phyloP scores from a whole-genome alignment of 2,888 invertebrate species.

The Trissoscelio sp. region DNA sequence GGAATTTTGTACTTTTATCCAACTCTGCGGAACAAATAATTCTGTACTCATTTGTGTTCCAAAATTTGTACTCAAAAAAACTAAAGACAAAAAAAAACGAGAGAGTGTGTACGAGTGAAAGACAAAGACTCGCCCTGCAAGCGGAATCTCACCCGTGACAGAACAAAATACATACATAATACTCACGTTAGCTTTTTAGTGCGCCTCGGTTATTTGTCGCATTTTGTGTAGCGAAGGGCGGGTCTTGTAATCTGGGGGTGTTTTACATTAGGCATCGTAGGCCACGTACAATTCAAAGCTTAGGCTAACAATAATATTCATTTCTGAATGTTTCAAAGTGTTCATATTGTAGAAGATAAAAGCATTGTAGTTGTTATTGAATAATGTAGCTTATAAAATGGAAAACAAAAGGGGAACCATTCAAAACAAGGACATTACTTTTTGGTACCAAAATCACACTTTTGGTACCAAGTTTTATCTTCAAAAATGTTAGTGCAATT shows the following conservation, averaged over 20 bases:
- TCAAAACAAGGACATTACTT: too few species aligned
- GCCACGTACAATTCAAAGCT: conserved; percentile 61
- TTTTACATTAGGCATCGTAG: conserved; percentile 55
- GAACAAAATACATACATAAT: conserved; percentile 57
- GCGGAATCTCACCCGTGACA: conserved; percentile 43
- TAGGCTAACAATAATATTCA: conserved; percentile 67
- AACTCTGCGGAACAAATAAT: background rate
- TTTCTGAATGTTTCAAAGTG: conserved; percentile 73
- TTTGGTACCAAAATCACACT: too few species aligned
- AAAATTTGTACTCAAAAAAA: conserved; percentile 9
- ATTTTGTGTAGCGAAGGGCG: conserved; percentile 40
- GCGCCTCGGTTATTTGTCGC: conserved; percentile 42
- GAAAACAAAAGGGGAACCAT: background rate
- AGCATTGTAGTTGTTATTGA: conserved; percentile 63
- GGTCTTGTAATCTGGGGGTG: too few species aligned
- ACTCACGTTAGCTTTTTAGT: conserved; percentile 65
- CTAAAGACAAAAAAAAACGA: conserved; percentile 2
- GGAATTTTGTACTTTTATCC: too few species aligned
- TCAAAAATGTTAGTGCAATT: conserved; percentile 32
- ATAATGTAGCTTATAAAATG: conserved; percentile 60
- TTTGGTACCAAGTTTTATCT: too few species aligned
- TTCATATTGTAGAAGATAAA: conserved; percentile 68
- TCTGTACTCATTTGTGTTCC: background rate
- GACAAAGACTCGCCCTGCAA: conserved; percentile 44
- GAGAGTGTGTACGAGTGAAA: conserved; percentile 31